phyloP scores from a whole-genome alignment of 2,888 invertebrate species.

The Pyrocoelia pectoralis region DNA sequence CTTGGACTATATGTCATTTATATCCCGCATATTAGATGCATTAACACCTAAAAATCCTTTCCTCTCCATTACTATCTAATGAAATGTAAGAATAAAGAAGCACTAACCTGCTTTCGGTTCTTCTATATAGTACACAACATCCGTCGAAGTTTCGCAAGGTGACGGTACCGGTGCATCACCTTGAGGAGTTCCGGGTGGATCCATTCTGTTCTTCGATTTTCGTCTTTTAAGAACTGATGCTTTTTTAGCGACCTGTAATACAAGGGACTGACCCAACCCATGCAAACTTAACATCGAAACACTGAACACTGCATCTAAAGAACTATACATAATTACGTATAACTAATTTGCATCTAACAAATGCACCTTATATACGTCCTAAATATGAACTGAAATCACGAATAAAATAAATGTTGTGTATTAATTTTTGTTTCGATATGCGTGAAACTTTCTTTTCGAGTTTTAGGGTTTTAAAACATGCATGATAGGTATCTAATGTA shows the following conservation, averaged over 20 bases:
- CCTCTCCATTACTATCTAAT: too few relatives aligned
- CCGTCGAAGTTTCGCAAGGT: constrained; percentile 67
- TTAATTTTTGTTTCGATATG: too few relatives aligned
- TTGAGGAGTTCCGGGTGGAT: constrained; percentile 54
- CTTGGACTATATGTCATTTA: too few relatives aligned
- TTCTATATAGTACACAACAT: constrained; percentile 72
- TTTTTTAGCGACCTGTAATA: constrained; percentile 77
- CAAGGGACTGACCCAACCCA: constrained; percentile 70
- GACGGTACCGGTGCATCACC: constrained; percentile 47
- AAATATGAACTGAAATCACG: too few relatives aligned
- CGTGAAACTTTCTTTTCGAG: too few relatives aligned
- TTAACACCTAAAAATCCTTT: too few relatives aligned
- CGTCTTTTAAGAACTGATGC: constrained; percentile 76
- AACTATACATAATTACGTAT: constrained; percentile 33
- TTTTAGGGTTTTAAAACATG: too few relatives aligned
- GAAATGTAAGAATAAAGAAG: too few relatives aligned
- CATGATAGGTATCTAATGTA: too few relatives aligned
- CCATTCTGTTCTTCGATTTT: constrained; percentile 74
- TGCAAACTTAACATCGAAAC: constrained; percentile 60
- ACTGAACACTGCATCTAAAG: constrained; percentile 58
- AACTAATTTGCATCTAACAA: not conserved
- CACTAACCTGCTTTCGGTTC: constrained; percentile 67
- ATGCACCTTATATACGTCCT: not conserved
- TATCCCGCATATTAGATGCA: too few relatives aligned
- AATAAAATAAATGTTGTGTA: too few relatives aligned